Conservation (phyloP, 2,113 vertebrate genomes). For the Nycticebus coucang region DNA sequence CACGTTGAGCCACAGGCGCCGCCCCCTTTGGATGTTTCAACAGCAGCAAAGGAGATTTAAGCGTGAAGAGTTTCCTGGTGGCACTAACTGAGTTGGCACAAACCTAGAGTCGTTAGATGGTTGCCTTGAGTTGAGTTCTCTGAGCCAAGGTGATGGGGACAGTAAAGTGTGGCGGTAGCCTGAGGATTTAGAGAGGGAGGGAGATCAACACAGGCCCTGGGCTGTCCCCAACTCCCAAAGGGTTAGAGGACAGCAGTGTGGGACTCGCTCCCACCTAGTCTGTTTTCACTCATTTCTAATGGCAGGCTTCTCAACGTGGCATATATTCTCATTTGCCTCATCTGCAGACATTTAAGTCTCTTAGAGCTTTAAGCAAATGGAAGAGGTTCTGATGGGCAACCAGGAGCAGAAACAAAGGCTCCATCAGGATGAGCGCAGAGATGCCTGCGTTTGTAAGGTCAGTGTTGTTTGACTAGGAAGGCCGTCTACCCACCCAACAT, state of each 20-base stretch:
- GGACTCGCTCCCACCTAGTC: neutral
- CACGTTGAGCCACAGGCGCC: too few species aligned
- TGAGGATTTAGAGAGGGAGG: neutral
- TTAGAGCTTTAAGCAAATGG: constrained; percentile 14
- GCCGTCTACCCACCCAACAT: neutral
- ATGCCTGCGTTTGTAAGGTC: neutral
- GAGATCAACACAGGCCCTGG: neutral
- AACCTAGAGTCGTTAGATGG: neutral
- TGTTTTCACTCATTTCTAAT: constrained; percentile 34
- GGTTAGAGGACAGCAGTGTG: neutral
- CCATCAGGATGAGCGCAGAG: neutral
- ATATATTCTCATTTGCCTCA: neutral
- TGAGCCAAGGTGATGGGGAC: neutral
- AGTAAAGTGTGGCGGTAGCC: neutral
- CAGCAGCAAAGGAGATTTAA: neutral
- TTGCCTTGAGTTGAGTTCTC: neutral
- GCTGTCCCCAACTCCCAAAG: neutral
- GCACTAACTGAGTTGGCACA: neutral
- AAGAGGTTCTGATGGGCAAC: neutral
- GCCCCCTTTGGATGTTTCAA: too few species aligned
- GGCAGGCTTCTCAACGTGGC: neutral
- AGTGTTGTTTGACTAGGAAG: neutral
- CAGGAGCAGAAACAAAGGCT: neutral
- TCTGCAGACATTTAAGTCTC: neutral
- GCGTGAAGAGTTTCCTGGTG: neutral